Evolutionary conservation across 2,888 invertebrate species (phyloP).

Genomic region (Drosophila yooni): DNA sequence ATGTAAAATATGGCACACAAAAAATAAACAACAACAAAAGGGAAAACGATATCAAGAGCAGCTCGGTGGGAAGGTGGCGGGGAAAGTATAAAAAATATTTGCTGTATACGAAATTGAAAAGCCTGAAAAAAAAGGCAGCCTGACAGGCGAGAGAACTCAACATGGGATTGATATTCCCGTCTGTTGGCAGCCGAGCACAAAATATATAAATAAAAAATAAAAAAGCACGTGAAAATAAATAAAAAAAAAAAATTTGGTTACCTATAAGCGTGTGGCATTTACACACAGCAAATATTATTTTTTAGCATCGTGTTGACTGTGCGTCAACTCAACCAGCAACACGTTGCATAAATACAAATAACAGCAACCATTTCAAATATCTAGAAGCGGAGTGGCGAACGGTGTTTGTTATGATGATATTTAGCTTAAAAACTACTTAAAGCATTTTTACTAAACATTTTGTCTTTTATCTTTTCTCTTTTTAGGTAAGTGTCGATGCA

Average conservation of each 20-base stretch:
- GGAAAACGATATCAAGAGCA: constrained; percentile 43
- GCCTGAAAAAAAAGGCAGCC: constrained; percentile 75
- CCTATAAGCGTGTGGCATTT: constrained; percentile 73
- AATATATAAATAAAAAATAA: constrained; percentile 41
- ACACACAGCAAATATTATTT: constrained; percentile 69
- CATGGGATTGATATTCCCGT: constrained; percentile 54
- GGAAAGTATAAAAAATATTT: constrained; percentile 75
- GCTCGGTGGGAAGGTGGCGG: constrained; percentile 4
- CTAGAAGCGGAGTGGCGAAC: not conserved
- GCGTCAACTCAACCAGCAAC: constrained; percentile 43
- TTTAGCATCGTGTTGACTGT: constrained; percentile 34
- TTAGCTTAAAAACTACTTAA: constrained; percentile 9
- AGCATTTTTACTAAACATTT: constrained; percentile 10
- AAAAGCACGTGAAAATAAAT: constrained; percentile 28
- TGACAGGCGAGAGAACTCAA: constrained; percentile 55
- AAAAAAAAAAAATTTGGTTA: constrained; percentile 72
- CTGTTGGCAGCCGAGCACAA: constrained; percentile 44
- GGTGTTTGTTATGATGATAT: not conserved
- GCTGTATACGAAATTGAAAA: constrained; percentile 77
- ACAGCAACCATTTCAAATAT: constrained; percentile 34
- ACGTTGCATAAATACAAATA: constrained; percentile 63
- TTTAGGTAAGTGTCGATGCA: constrained; percentile 59
- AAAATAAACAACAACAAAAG: constrained; percentile 24
- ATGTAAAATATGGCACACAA: constrained; percentile 82
- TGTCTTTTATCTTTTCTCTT: constrained; percentile 33